phyloP scores from a whole-genome alignment of 1,140 invertebrate species.

The Tetranychus urticae region DNA sequence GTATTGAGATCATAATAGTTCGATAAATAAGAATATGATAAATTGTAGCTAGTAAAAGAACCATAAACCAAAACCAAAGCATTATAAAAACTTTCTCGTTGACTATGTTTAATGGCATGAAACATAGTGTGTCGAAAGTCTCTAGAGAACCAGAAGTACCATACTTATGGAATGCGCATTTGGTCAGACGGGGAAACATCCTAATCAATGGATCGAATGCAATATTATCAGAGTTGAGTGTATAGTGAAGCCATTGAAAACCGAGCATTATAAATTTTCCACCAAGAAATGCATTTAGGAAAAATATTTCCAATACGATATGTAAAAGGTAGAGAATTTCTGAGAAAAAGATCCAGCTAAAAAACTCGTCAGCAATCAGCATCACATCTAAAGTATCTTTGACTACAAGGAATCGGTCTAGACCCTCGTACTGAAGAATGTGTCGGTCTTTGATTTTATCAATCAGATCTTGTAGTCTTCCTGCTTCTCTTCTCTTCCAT shows the following conservation, averaged over 20 bases:
- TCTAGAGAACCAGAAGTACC: not conserved
- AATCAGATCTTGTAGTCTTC: constrained; percentile 23
- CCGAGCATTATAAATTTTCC: not conserved
- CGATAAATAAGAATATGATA: not conserved
- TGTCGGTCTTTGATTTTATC: constrained; percentile 22
- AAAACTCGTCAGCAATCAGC: constrained; percentile 26
- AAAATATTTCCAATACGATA: constrained; percentile 17
- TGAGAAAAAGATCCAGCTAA: constrained; percentile 43
- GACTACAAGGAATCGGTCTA: not conserved
- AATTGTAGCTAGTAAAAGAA: constrained; percentile 13
- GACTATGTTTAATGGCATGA: constrained; percentile 53
- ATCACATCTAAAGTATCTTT: not conserved
- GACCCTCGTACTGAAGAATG: not conserved
- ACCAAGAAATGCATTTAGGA: constrained; percentile 19
- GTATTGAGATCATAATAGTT: not conserved
- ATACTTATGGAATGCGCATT: constrained; percentile 38
- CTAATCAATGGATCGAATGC: constrained; percentile 28
- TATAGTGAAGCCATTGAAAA: not conserved
- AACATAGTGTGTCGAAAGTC: constrained; percentile 28
- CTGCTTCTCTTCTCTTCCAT: constrained; percentile 40
- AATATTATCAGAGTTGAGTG: not conserved
- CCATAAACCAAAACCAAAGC: constrained; percentile 59
- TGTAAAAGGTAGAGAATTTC: constrained; percentile 18
- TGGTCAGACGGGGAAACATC: constrained; percentile 62
- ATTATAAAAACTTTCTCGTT: constrained; percentile 91